A percentile compares a stretch with the other conserved stretches of the same genome.
phyloP scores from a whole-genome alignment of 1,140 invertebrate species.

The Cydia strobilella region DNA sequence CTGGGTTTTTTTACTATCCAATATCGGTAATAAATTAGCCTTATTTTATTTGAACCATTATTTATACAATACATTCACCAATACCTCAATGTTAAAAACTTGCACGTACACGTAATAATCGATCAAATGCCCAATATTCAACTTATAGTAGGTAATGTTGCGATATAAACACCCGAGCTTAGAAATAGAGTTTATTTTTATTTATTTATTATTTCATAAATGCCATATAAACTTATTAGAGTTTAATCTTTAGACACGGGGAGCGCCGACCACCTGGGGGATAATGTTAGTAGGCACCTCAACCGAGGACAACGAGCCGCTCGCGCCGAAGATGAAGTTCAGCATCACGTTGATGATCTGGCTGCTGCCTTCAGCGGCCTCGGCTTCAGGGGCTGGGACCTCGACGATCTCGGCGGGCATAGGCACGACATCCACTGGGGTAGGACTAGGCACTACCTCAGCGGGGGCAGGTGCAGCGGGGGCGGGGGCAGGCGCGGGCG shows the following conservation, averaged over 20 bases:
- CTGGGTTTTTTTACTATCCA: too few relatives aligned
- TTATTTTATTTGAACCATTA: too few relatives aligned
- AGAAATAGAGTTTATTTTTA: too few relatives aligned
- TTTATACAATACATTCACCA: too few relatives aligned
- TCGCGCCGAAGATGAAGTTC: slow-evolving; percentile 13
- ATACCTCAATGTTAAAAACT: too few relatives aligned
- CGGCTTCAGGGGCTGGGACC: background rate
- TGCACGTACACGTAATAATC: too few relatives aligned
- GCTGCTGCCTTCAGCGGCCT: background rate
- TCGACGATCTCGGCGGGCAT: background rate
- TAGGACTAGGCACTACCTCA: background rate
- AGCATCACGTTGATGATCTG: slow-evolving; percentile 24
- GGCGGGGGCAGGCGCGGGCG: background rate
- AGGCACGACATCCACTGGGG: background rate
- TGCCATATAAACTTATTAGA: background rate
- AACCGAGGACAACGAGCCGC: background rate
- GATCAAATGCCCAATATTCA: too few relatives aligned
- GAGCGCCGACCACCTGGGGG: background rate
- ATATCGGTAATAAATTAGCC: too few relatives aligned
- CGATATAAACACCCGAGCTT: too few relatives aligned
- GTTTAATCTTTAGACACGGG: background rate
- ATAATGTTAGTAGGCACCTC: background rate
- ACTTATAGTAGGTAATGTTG: too few relatives aligned
- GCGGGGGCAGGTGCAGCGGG: background rate
- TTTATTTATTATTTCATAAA: background rate